Percentiles rank a stretch among this genome's conserved stretches.
phyloP scores from a whole-genome alignment of 1,140 invertebrate genomes.

The Caerostris darwini region DNA sequence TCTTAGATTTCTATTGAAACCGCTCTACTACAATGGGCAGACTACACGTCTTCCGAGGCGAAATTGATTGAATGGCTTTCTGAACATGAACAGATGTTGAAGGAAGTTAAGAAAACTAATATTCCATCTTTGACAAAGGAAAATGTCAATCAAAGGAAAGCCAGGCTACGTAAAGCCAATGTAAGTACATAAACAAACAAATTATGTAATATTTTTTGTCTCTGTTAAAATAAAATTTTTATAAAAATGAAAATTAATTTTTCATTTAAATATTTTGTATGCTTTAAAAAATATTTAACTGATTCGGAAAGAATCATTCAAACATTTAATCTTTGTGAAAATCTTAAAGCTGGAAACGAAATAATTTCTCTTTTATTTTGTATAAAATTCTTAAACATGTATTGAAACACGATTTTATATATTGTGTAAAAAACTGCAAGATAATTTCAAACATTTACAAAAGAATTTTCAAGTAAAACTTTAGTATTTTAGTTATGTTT shows the following conservation, averaged over 20 bases:
- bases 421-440: not conserved
- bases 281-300: not conserved
- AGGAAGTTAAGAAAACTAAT: constrained; percentile 88
- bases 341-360: too few relatives aligned
- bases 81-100: constrained; percentile 95
- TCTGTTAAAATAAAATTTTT: too few relatives aligned
- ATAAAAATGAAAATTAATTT: too few relatives aligned
- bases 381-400: too few relatives aligned
- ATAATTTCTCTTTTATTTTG: too few relatives aligned
- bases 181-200: constrained; percentile 57
- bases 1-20: constrained; percentile 91
- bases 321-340: too few relatives aligned
- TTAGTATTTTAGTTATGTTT: not conserved
- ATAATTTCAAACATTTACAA: not conserved
- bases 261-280: not conserved
- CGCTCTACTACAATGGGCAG: constrained; percentile 95
- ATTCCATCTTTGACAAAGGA: constrained; percentile 65
- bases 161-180: constrained; percentile 76
- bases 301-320: too few relatives aligned
- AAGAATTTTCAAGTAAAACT: not conserved
- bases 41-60: constrained; percentile 94
- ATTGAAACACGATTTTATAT: not conserved
- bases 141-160: constrained; percentile 75
- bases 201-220: not conserved
- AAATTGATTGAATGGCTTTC: constrained; percentile 97